phyloP scores from a whole-genome alignment of 2,888 invertebrate genomes.

The Apamea crenata region DNA sequence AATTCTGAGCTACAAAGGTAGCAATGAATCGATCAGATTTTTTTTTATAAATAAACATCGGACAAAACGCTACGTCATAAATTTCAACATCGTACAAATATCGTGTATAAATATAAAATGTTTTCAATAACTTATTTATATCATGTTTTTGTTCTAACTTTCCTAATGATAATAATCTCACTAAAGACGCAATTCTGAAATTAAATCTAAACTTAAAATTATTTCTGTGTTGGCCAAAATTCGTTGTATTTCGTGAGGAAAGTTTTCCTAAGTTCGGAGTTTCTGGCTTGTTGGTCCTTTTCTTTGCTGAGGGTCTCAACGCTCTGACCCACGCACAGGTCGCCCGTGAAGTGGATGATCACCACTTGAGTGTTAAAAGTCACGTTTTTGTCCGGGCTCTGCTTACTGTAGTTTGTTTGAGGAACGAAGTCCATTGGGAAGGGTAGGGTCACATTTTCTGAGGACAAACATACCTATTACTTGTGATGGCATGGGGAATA shows the following conservation, averaged over 20 bases:
- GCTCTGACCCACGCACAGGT: slow-evolving; percentile 88
- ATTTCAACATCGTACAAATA: slow-evolving; percentile 73
- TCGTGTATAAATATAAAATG: slow-evolving; percentile 68
- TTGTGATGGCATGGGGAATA: not conserved
- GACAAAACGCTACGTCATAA: slow-evolving; percentile 68
- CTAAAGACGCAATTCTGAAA: slow-evolving; percentile 68
- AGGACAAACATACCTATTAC: slow-evolving; percentile 38
- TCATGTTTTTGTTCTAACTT: slow-evolving; percentile 63
- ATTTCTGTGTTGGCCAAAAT: slow-evolving; percentile 87
- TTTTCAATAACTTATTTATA: slow-evolving; percentile 66
- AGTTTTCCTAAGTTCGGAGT: slow-evolving; percentile 91
- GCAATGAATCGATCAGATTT: slow-evolving; percentile 59
- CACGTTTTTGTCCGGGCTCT: slow-evolving; percentile 85
- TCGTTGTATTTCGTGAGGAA: slow-evolving; percentile 88
- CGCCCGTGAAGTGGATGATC: slow-evolving; percentile 92
- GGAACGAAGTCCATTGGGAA: slow-evolving; percentile 82
- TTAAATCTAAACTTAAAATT: slow-evolving; percentile 74
- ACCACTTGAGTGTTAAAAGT: slow-evolving; percentile 90
- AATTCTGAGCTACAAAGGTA: slow-evolving; percentile 50
- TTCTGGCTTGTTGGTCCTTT: slow-evolving; percentile 91
- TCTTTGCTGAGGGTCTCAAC: slow-evolving; percentile 92
- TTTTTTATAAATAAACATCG: slow-evolving; percentile 71
- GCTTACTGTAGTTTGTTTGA: slow-evolving; percentile 80
- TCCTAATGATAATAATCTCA: slow-evolving; percentile 66
- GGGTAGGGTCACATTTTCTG: slow-evolving; percentile 78